Evolutionary conservation across 2,113 vertebrate species (phyloP).

Genomic region (Apteryx owenii): DNA sequence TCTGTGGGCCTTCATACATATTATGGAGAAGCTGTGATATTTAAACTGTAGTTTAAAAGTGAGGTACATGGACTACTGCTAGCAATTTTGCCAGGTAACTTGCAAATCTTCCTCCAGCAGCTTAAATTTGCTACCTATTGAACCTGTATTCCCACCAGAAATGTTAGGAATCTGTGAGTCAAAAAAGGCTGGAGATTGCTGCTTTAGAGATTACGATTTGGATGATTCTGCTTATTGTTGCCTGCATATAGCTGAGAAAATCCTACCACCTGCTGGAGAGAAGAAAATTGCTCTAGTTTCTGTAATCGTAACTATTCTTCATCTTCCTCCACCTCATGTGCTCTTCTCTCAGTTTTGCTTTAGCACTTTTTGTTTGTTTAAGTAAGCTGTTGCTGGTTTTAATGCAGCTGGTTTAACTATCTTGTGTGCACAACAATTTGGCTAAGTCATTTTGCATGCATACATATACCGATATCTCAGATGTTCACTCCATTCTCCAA

Average conservation of each 20-base stretch:
- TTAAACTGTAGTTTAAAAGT: not conserved
- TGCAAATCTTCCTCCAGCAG: not conserved
- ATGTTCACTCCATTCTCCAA: not conserved
- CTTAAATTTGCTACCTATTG: not conserved
- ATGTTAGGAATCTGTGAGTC: not conserved
- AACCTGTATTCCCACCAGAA: not conserved
- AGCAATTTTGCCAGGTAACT: not conserved
- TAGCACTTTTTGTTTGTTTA: not conserved
- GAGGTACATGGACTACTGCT: not conserved
- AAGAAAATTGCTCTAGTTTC: not conserved
- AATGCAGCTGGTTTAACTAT: not conserved
- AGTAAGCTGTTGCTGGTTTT: not conserved
- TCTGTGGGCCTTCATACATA: accelerated
- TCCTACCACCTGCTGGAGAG: conserved; percentile 58
- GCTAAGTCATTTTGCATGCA: not conserved
- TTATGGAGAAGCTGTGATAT: not conserved
- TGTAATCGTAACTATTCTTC: not conserved
- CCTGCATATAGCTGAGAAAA: conserved; percentile 18
- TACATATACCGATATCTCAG: not conserved
- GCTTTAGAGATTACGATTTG: not conserved
- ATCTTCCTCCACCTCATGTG: not conserved
- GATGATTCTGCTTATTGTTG: not conserved
- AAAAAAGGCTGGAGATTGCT: not conserved
- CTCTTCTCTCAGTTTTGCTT: not conserved
- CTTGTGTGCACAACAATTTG: not conserved